These are phyloP conservation scores for Crotalus viridis DNA, from an alignment of 2,113 vertebrate species.

Conservation along the genomic window DNA sequence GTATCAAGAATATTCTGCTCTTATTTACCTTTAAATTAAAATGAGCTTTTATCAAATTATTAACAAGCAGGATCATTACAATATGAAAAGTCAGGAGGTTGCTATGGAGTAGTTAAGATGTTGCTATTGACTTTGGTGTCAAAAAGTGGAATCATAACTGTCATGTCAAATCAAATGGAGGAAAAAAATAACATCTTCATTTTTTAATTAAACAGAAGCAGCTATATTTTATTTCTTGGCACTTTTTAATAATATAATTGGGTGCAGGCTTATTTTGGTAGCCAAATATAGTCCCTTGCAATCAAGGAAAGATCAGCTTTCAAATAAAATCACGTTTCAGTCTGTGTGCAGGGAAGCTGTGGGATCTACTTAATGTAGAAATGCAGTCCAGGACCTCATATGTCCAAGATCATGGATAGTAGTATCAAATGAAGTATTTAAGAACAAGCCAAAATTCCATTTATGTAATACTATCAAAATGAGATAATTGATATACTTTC, in stretches of 20 bases:
- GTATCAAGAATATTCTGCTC: constrained; percentile 25
- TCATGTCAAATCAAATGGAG: constrained; percentile 52
- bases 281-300: constrained; percentile 42
- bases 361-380: no score
- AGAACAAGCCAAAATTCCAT: background rate
- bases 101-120: constrained; percentile 46
- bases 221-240: constrained; percentile 36
- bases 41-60: constrained; percentile 55
- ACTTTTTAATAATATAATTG: constrained; percentile 37
- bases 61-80: constrained; percentile 37
- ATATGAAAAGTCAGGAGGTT: constrained; percentile 39
- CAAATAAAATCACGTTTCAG: background rate
- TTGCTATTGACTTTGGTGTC: constrained; percentile 49
- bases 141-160: constrained; percentile 58
- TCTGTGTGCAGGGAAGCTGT: background rate
- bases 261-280: constrained; percentile 55
- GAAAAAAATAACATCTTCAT: constrained; percentile 56
- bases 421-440: background rate
- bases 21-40: constrained; percentile 60
- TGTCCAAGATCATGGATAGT: background rate
- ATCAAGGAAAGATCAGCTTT: constrained; percentile 11
- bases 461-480: background rate
- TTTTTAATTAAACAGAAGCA: constrained; percentile 38
- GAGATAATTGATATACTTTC: background rate
- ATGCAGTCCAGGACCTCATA: background rate